Evolutionary conservation across 1,140 invertebrate genomes (phyloP).

Genomic region (Diuraphis noxia): DNA sequence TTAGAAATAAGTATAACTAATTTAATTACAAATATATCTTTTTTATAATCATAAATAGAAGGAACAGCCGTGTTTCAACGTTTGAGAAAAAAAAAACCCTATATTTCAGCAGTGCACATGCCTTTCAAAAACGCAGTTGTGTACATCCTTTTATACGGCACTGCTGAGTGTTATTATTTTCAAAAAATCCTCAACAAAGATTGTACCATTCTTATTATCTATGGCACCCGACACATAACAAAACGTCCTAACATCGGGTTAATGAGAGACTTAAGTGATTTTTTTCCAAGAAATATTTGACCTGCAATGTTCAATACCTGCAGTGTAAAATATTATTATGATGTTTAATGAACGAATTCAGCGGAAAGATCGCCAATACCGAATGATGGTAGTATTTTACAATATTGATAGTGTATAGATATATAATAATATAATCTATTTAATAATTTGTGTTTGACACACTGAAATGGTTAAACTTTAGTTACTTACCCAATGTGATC

Average conservation of each 20-base stretch:
- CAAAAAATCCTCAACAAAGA: not conserved
- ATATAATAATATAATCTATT: no score
- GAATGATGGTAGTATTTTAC: not conserved
- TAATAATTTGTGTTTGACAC: not conserved
- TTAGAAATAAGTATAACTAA: not conserved
- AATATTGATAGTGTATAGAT: no score
- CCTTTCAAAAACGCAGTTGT: conserved; percentile 26
- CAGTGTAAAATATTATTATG: no score
- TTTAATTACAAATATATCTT: not conserved
- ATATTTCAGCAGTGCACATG: conserved; percentile 47
- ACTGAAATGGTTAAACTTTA: not conserved
- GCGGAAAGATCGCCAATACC: not conserved
- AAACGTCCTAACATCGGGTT: not conserved
- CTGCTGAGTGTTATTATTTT: conserved; percentile 30
- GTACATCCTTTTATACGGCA: conserved; percentile 45
- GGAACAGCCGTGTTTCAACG: not conserved
- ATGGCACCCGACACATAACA: no score
- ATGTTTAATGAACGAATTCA: not conserved
- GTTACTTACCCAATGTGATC: conserved; percentile 25
- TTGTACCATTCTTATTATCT: not conserved
- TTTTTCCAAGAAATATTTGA: not conserved
- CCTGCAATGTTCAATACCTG: not conserved
- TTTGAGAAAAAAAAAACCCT: not conserved
- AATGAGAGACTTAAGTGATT: not conserved
- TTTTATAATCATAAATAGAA: not conserved